Percentiles rank a stretch among this genome's conserved stretches.
These are phyloP conservation scores for Clarias fuscus DNA, from an alignment of 2,797 vertebrate genomes.

Conservation along the genomic window DNA sequence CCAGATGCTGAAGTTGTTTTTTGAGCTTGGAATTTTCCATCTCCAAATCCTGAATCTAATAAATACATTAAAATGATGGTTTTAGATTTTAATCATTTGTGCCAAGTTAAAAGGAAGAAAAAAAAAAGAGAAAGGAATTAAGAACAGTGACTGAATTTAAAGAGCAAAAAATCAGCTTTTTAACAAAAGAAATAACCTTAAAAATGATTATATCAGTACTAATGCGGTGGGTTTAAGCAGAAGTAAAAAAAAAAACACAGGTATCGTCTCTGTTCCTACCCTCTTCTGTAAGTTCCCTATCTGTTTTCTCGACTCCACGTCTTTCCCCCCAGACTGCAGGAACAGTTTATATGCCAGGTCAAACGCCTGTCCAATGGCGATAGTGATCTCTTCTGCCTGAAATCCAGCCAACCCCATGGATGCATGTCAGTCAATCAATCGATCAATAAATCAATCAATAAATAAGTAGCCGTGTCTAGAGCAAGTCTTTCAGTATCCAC, in stretches of 20 bases:
- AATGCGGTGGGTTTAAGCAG: background rate
- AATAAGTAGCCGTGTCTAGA: background rate
- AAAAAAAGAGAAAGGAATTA: background rate
- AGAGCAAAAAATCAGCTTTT: background rate
- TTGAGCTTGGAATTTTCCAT: slow-evolving; percentile 84
- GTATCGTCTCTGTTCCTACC: slow-evolving; percentile 70
- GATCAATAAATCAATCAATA: background rate
- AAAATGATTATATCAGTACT: background rate
- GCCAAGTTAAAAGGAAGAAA: background rate
- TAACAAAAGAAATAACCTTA: background rate
- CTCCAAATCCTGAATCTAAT: slow-evolving; percentile 87
- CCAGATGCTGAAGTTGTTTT: slow-evolving; percentile 83
- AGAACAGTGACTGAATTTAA: background rate
- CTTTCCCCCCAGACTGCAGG: slow-evolving; percentile 87
- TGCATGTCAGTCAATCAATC: background rate
- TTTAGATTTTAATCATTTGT: background rate
- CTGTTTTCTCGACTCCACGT: slow-evolving; percentile 87
- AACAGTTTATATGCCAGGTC: slow-evolving; percentile 89
- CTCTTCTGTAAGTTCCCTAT: slow-evolving; percentile 85
- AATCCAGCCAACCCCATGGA: background rate
- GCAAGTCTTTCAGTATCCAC: background rate
- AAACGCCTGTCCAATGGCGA: slow-evolving; percentile 88
- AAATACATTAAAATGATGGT: slow-evolving; percentile 51
- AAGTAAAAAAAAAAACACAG: background rate
- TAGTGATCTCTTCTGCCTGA: slow-evolving; percentile 87